A percentile compares a stretch with the other conserved stretches of the same genome.
Evolutionary conservation across 2,113 vertebrate genomes (phyloP).

Genomic region (Lynx canadensis): DNA sequence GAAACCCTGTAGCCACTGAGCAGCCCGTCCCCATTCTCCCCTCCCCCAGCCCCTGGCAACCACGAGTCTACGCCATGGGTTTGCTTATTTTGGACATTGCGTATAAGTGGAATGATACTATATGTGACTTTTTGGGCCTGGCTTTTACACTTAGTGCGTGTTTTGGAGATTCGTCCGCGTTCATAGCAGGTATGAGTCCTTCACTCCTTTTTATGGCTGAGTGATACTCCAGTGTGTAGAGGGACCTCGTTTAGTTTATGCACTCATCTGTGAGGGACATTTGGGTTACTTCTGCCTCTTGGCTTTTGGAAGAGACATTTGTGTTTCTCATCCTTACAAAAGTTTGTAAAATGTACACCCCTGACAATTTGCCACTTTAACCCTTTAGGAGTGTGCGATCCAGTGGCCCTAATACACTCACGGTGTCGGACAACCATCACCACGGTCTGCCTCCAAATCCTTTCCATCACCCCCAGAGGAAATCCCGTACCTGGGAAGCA

Average conservation of each 20-base stretch:
- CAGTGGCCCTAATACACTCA: neutral
- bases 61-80: neutral
- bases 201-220: neutral
- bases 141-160: neutral
- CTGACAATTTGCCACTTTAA: neutral
- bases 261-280: neutral
- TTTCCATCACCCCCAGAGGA: neutral
- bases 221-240: neutral
- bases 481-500: neutral
- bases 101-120: neutral
- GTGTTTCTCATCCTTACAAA: neutral
- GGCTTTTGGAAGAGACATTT: neutral
- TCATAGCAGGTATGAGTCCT: neutral
- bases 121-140: neutral
- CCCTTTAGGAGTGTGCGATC: neutral
- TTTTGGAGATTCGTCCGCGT: neutral
- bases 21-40: neutral
- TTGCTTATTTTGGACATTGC: neutral
- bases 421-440: fast-evolving
- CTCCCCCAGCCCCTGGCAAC: neutral
- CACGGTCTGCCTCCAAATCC: neutral
- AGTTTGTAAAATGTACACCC: neutral
- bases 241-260: neutral
- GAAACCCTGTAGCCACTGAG: neutral
- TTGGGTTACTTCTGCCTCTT: neutral